Evolutionary conservation across 2,888 invertebrate species (phyloP).

Genomic region (Calliopum simillimum): DNA sequence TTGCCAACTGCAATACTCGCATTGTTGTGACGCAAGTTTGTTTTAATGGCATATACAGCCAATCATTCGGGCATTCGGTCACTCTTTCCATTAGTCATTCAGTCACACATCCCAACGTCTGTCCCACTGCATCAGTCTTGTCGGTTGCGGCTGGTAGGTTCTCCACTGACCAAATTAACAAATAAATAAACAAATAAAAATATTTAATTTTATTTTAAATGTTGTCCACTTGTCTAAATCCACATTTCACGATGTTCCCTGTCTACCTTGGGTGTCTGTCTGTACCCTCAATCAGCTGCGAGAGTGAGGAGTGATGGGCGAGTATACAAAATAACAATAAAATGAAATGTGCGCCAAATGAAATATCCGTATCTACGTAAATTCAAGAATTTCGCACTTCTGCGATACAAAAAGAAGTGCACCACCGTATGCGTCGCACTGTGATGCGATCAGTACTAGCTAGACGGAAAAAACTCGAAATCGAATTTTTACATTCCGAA

Average conservation of each 20-base stretch:
- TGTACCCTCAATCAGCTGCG: too few species aligned
- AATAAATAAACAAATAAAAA: background rate
- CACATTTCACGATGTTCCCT: slow-evolving; percentile 3
- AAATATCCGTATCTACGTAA: background rate
- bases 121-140: slow-evolving; percentile 15
- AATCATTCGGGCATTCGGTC: too few species aligned
- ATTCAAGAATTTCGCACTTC: slow-evolving; percentile 24
- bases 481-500: too few species aligned
- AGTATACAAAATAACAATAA: background rate
- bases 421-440: too few species aligned
- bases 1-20: background rate
- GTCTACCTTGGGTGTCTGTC: background rate
- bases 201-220: background rate
- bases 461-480: too few species aligned
- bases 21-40: background rate
- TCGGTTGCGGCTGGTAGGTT: background rate
- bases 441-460: too few species aligned
- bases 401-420: slow-evolving; percentile 3
- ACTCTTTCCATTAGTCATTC: background rate
- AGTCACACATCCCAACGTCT: slow-evolving; percentile 24
- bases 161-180: slow-evolving; percentile 13
- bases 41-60: background rate
- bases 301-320: background rate
- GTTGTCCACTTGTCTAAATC: slow-evolving; percentile 1
- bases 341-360: background rate